Percentiles rank a stretch among this genome's conserved stretches.
phyloP scores from a whole-genome alignment of 2,113 vertebrate species.

The Nanorana parkeri region DNA sequence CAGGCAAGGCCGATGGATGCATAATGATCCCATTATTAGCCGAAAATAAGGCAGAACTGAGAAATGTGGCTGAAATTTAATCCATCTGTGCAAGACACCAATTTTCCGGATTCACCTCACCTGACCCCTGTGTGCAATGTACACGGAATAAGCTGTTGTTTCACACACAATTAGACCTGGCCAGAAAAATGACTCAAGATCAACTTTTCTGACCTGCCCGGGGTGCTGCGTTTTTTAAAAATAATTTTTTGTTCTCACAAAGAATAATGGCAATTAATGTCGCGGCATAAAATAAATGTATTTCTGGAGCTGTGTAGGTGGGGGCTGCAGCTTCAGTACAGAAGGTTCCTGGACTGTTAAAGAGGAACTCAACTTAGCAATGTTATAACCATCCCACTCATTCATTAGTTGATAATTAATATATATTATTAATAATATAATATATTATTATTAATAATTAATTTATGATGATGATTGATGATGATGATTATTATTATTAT shows the following conservation, averaged over 20 bases:
- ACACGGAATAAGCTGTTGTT: neutral
- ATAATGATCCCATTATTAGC: neutral
- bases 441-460: too few species aligned
- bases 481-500: too few species aligned
- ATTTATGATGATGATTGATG: too few species aligned
- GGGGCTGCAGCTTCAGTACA: neutral
- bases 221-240: too few species aligned
- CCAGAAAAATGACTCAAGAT: neutral
- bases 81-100: constrained; percentile 30
- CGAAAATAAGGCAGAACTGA: neutral
- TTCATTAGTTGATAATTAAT: too few species aligned
- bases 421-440: too few species aligned
- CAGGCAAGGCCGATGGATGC: too few species aligned
- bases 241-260: neutral
- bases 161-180: constrained; percentile 35
- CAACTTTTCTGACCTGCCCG: neutral
- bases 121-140: constrained; percentile 11
- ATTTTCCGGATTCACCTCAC: constrained; percentile 19
- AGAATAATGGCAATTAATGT: constrained; percentile 31
- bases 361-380: too few species aligned
- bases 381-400: too few species aligned
- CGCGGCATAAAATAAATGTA: neutral
- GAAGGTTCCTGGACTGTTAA: neutral
- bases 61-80: constrained; percentile 33
- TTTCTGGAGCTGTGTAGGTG: constrained; percentile 26